These are phyloP conservation scores for Atta colombica DNA, from an alignment of 1,140 invertebrate genomes.

Conservation along the genomic window DNA sequence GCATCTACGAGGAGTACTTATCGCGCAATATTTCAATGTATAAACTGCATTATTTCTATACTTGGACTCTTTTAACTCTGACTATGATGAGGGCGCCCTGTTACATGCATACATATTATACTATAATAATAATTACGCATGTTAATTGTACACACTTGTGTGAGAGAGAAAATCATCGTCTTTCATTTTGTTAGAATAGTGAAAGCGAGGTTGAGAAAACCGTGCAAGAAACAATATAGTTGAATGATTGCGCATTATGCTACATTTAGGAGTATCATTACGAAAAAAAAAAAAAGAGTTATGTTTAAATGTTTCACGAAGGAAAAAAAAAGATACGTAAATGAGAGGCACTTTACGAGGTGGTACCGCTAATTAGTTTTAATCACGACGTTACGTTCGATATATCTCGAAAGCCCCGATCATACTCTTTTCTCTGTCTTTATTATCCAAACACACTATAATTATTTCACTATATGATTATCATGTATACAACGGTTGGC, in stretches of 20 bases:
- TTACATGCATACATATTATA: background rate
- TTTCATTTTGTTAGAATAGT: background rate
- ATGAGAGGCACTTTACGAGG: conserved; percentile 38
- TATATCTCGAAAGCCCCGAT: conserved; percentile 13
- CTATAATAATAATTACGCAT: conserved; percentile 11
- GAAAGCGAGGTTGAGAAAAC: conserved; percentile 7
- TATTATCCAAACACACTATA: conserved; percentile 35
- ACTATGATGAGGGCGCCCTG: background rate
- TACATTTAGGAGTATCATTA: background rate
- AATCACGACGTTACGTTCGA: conserved; percentile 27
- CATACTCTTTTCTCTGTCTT: conserved; percentile 18
- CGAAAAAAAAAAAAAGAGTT: background rate
- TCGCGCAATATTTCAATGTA: conserved; percentile 1
- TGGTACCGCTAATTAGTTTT: conserved; percentile 53
- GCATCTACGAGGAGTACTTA: background rate
- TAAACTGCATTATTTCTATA: conserved; percentile 1
- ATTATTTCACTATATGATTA: conserved; percentile 48
- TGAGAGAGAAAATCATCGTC: background rate
- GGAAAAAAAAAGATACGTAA: background rate
- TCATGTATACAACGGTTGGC: conserved; percentile 41
- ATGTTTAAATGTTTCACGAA: background rate
- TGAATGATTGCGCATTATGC: background rate
- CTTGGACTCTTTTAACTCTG: background rate
- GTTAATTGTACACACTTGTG: background rate
- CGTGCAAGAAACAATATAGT: background rate